phyloP scores from a whole-genome alignment of 2,113 vertebrate genomes.

The Macquaria australasica region DNA sequence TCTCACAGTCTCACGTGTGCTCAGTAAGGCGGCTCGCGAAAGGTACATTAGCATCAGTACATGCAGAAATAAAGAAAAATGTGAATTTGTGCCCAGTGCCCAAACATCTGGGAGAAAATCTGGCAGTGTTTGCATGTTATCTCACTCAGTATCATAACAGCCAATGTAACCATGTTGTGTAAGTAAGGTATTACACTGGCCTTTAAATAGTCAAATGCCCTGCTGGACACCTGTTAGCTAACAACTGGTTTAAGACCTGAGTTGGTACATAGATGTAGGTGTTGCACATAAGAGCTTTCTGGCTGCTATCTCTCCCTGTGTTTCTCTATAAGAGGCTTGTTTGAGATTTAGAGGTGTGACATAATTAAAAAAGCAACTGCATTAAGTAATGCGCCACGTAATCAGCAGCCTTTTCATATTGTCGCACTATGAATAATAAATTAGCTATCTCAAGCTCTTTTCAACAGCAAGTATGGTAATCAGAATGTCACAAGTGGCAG shows the following conservation, averaged over 20 bases:
- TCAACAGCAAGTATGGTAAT: neutral
- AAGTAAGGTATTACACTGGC: slow-evolving; percentile 60
- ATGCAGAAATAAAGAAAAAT: too few relatives aligned
- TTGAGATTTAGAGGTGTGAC: slow-evolving; percentile 35
- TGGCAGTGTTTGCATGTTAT: slow-evolving; percentile 27
- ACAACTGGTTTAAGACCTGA: slow-evolving; percentile 49
- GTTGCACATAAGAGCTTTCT: slow-evolving; percentile 49
- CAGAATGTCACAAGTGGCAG: neutral
- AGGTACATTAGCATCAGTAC: neutral
- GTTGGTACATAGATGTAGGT: slow-evolving; percentile 42
- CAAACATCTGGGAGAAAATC: slow-evolving; percentile 17
- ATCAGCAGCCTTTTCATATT: neutral
- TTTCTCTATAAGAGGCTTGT: slow-evolving; percentile 32
- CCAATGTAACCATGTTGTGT: slow-evolving; percentile 63
- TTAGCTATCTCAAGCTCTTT: neutral
- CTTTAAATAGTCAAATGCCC: slow-evolving; percentile 76
- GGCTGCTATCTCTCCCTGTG: neutral
- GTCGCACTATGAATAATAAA: neutral
- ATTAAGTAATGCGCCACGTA: neutral
- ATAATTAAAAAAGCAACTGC: slow-evolving; percentile 9
- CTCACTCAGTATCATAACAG: slow-evolving; percentile 6
- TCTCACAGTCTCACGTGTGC: slow-evolving; percentile 7
- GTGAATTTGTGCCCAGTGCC: neutral
- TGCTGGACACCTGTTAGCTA: slow-evolving; percentile 75
- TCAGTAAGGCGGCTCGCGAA: neutral